phyloP scores from a whole-genome alignment of 1,140 invertebrate species.

The Drosophila insularis region DNA sequence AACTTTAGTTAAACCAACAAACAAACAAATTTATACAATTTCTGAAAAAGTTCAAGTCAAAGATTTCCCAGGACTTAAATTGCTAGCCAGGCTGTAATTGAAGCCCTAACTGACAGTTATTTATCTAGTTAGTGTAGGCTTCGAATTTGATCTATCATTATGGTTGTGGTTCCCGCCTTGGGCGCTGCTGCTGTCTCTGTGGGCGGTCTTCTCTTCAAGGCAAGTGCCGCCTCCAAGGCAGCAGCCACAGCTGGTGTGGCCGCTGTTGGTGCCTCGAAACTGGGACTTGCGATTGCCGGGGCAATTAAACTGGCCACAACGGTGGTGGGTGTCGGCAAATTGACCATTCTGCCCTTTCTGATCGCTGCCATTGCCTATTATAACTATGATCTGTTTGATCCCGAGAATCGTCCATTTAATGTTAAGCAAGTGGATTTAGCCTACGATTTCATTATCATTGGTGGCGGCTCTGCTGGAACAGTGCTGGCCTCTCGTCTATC shows the following conservation, averaged over 20 bases:
- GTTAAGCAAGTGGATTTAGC: slow-evolving; percentile 85
- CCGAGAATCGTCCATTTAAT: slow-evolving; percentile 90
- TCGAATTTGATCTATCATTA: slow-evolving; percentile 13
- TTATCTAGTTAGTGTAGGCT: too few species aligned
- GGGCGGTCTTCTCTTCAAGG: slow-evolving; percentile 76
- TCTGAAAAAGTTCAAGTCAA: too few species aligned
- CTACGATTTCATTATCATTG: slow-evolving; percentile 92
- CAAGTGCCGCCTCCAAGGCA: slow-evolving; percentile 70
- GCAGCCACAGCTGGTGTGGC: slow-evolving; percentile 71
- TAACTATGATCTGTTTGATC: slow-evolving; percentile 93
- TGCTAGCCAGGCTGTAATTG: too few species aligned
- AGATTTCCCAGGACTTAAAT: too few species aligned
- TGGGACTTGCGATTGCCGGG: slow-evolving; percentile 83
- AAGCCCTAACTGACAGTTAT: too few species aligned
- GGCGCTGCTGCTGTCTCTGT: slow-evolving; percentile 73
- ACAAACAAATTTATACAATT: too few species aligned
- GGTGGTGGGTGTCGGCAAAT: slow-evolving; percentile 87
- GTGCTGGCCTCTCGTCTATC: slow-evolving; percentile 93
- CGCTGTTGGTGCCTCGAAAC: slow-evolving; percentile 69
- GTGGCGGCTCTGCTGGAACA: slow-evolving; percentile 93
- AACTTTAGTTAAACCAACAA: too few species aligned
- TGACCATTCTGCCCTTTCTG: slow-evolving; percentile 90
- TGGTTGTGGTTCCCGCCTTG: slow-evolving; percentile 73
- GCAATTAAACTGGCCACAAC: slow-evolving; percentile 88
- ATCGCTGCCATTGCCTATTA: slow-evolving; percentile 91